phyloP scores from a whole-genome alignment of 2,888 invertebrate species.

The Congeria kusceri region DNA sequence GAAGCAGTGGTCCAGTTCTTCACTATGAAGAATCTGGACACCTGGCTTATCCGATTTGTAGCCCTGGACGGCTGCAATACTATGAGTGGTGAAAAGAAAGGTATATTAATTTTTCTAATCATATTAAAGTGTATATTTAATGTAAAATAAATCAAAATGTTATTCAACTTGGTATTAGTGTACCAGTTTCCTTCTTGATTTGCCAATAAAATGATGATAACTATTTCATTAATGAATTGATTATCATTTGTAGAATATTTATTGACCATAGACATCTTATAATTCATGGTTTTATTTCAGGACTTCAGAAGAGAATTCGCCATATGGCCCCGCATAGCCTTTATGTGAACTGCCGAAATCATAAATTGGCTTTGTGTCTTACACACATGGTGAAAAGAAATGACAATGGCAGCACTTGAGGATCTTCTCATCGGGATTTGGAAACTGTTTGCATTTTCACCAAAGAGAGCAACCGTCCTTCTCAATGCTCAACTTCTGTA shows the following conservation, averaged over 20 bases:
- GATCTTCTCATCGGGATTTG: slow-evolving; percentile 35
- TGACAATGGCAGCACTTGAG: slow-evolving; percentile 28
- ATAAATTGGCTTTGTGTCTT: slow-evolving; percentile 46
- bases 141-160: neutral
- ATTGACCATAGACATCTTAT: neutral
- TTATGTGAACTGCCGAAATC: slow-evolving; percentile 53
- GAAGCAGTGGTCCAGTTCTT: slow-evolving; percentile 25
- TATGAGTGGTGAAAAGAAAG: slow-evolving; percentile 38
- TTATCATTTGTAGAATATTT: neutral
- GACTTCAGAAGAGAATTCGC: slow-evolving; percentile 41
- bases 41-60: slow-evolving; percentile 36
- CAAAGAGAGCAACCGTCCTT: slow-evolving; percentile 37
- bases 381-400: slow-evolving; percentile 43
- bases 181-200: neutral
- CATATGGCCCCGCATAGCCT: slow-evolving; percentile 29
- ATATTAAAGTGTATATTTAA: neutral
- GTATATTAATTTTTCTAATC: slow-evolving; percentile 5
- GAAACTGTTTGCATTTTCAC: slow-evolving; percentile 42
- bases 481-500: slow-evolving; percentile 25
- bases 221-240: neutral
- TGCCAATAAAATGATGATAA: neutral
- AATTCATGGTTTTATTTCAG: neutral
- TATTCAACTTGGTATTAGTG: neutral
- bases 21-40: slow-evolving; percentile 16
- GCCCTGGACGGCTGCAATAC: slow-evolving; percentile 51